Conservation (phyloP, 2,888 invertebrate genomes). For the Molorchus minor region DNA sequence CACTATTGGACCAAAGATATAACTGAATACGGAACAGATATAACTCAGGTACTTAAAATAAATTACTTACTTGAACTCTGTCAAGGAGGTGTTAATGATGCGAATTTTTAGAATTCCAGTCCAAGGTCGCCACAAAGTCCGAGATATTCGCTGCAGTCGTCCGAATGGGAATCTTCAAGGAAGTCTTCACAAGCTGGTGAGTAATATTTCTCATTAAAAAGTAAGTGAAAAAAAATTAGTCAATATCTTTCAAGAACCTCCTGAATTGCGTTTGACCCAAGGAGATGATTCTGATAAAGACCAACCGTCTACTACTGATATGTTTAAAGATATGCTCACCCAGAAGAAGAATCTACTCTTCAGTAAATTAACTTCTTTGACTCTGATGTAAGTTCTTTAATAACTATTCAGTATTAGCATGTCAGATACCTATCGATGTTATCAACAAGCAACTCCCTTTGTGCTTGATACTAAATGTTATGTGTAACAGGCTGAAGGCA, state of each 20-base stretch:
- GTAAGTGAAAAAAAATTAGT: background rate
- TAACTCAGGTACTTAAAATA: conserved; percentile 52
- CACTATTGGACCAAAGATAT: conserved; percentile 96
- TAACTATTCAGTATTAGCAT: conserved; percentile 4
- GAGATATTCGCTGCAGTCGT: conserved; percentile 66
- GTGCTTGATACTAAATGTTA: conserved; percentile 56
- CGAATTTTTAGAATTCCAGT: conserved; percentile 67
- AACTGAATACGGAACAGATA: conserved; percentile 66
- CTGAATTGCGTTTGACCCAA: conserved; percentile 70
- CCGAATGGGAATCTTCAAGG: conserved; percentile 67
- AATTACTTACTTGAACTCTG: background rate
- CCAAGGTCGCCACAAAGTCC: conserved; percentile 75
- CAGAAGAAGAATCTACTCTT: conserved; percentile 89
- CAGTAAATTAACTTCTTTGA: conserved; percentile 88
- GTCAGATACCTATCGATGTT: conserved; percentile 13
- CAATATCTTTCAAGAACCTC: conserved; percentile 62
- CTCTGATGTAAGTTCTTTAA: conserved; percentile 79
- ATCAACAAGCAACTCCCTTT: conserved; percentile 40
- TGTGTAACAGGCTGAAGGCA: conserved; percentile 67
- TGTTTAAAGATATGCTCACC: conserved; percentile 92
- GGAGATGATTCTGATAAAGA: conserved; percentile 71
- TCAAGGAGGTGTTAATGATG: conserved; percentile 10
- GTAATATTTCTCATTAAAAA: background rate
- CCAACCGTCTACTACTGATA: conserved; percentile 84
- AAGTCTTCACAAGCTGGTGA: conserved; percentile 74